Evolutionary conservation across 92 coral and sea anemone genomes (phyloP).

Genomic region (Porites rus): DNA sequence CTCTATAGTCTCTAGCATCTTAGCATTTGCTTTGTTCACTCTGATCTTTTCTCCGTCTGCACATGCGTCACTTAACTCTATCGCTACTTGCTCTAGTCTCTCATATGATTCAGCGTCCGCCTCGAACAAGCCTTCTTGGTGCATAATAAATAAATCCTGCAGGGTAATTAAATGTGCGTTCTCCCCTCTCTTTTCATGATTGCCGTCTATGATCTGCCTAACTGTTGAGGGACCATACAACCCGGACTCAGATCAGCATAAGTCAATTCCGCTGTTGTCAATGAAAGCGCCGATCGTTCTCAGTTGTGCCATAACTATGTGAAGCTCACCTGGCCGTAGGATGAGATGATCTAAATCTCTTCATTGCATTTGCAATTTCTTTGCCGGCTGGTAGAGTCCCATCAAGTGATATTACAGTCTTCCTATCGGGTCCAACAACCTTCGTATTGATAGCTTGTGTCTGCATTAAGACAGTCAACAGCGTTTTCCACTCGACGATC

Average conservation of each 20-base stretch:
- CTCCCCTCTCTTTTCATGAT: slow-evolving; percentile 34
- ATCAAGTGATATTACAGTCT: slow-evolving; percentile 63
- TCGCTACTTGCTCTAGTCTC: neutral
- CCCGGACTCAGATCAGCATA: slow-evolving; percentile 50
- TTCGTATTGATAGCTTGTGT: slow-evolving; percentile 18
- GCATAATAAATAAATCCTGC: slow-evolving; percentile 1
- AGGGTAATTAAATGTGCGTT: slow-evolving; percentile 41
- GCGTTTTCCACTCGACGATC: slow-evolving; percentile 28
- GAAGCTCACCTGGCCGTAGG: slow-evolving; percentile 56
- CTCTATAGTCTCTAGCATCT: slow-evolving; percentile 13
- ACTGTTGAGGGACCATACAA: slow-evolving; percentile 47
- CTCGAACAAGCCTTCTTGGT: slow-evolving; percentile 37
- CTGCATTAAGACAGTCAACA: too few relatives aligned
- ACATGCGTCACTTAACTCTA: slow-evolving; percentile 35
- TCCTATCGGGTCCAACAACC: slow-evolving; percentile 42
- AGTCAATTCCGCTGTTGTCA: slow-evolving; percentile 51
- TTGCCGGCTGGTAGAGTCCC: slow-evolving; percentile 61
- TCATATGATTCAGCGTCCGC: slow-evolving; percentile 7
- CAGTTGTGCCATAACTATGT: slow-evolving; percentile 42
- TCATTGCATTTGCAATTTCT: slow-evolving; percentile 60
- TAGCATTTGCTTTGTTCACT: slow-evolving; percentile 6
- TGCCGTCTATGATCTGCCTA: neutral
- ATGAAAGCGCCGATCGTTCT: slow-evolving; percentile 56
- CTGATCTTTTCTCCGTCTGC: neutral
- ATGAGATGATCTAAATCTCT: slow-evolving; percentile 51